A percentile compares a stretch with the other conserved stretches of the same genome.
These are phyloP conservation scores for Nymphalis urticae DNA, from an alignment of 2,888 invertebrate species.

Conservation along the genomic window DNA sequence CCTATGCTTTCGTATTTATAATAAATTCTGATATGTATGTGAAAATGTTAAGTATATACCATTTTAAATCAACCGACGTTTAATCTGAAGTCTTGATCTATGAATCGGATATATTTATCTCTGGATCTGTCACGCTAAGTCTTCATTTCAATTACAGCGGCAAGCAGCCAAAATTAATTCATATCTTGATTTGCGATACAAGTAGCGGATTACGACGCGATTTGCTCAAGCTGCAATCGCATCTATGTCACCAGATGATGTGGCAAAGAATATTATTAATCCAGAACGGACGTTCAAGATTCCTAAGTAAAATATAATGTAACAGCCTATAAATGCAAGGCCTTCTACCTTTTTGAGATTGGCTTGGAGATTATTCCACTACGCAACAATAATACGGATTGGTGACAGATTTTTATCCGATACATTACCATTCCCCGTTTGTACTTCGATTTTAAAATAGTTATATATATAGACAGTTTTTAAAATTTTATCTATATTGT, in stretches of 20 bases:
- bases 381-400: too few species aligned
- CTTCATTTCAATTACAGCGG: slow-evolving; percentile 70
- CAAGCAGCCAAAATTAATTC: slow-evolving; percentile 73
- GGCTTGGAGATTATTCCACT: too few species aligned
- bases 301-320: neutral
- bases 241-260: slow-evolving; percentile 55
- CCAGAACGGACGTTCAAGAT: neutral
- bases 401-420: too few species aligned
- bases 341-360: too few species aligned
- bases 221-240: slow-evolving; percentile 70
- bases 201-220: slow-evolving; percentile 74
- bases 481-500: too few species aligned
- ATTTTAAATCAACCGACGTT: neutral
- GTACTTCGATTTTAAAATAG: too few species aligned
- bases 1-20: too few species aligned
- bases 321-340: too few species aligned
- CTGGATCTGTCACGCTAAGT: slow-evolving; percentile 62
- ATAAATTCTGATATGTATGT: too few species aligned
- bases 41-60: neutral
- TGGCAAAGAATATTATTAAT: slow-evolving; percentile 50
- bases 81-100: slow-evolving; percentile 6
- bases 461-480: too few species aligned
- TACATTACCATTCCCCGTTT: too few species aligned
- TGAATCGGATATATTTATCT: slow-evolving; percentile 20
- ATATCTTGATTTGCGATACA: slow-evolving; percentile 70